These are phyloP conservation scores for Nephrocerus scutellatus DNA, from an alignment of 2,888 invertebrate genomes.

Conservation along the genomic window DNA sequence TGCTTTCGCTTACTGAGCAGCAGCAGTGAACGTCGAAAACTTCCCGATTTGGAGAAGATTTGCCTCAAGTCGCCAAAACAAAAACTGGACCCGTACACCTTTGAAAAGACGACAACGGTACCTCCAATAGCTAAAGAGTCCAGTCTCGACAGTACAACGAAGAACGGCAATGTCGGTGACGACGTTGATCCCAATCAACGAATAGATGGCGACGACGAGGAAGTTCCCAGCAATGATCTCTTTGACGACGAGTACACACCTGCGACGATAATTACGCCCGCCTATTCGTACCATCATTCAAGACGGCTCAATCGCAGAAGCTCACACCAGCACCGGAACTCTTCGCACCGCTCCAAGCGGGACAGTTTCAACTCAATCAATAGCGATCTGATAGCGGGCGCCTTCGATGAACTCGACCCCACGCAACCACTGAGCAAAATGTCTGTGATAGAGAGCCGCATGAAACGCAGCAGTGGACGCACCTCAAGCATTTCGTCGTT, in stretches of 20 bases:
- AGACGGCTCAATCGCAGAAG: slow-evolving; percentile 40
- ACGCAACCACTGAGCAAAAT: slow-evolving; percentile 44
- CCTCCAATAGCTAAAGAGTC: too few relatives aligned
- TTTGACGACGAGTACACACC: slow-evolving; percentile 17
- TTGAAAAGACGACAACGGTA: slow-evolving; percentile 21
- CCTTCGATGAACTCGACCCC: slow-evolving; percentile 43
- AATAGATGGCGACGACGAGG: slow-evolving; percentile 28
- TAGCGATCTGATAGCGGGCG: slow-evolving; percentile 42
- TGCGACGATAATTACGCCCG: slow-evolving; percentile 18
- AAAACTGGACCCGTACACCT: slow-evolving; percentile 33
- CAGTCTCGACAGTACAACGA: slow-evolving; percentile 4
- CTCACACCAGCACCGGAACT: slow-evolving; percentile 28
- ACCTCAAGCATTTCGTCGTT: slow-evolving; percentile 40
- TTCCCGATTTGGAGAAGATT: slow-evolving; percentile 44
- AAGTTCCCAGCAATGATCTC: slow-evolving; percentile 32
- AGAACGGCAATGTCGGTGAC: slow-evolving; percentile 4
- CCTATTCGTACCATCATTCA: slow-evolving; percentile 42
- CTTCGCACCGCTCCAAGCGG: slow-evolving; percentile 31
- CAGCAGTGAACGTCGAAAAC: slow-evolving; percentile 33
- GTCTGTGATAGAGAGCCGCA: slow-evolving; percentile 43
- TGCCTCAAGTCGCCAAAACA: slow-evolving; percentile 41
- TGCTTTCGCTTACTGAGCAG: slow-evolving; percentile 28
- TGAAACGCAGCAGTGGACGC: slow-evolving; percentile 38
- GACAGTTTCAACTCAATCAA: slow-evolving; percentile 43
- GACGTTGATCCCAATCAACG: slow-evolving; percentile 5